Percentiles rank a stretch among this genome's conserved stretches.
phyloP scores from a whole-genome alignment of 2,797 vertebrate genomes.

The Neoniphon sammara region DNA sequence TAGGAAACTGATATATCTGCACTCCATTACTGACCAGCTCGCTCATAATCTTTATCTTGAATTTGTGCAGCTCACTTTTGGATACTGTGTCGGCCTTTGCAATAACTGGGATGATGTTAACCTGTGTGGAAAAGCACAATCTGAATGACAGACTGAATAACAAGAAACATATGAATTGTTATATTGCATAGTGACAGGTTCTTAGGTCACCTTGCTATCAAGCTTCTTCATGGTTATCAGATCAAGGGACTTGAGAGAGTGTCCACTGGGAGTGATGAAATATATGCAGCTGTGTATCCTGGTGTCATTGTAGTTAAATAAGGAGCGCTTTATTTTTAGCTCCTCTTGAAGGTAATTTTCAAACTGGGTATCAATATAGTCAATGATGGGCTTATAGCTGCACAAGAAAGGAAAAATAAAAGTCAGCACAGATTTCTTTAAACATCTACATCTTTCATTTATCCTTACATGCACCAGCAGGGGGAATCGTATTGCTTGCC shows the following conservation, averaged over 20 bases:
- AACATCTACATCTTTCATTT: neutral
- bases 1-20: conserved; percentile 98
- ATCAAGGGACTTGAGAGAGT: conserved; percentile 95
- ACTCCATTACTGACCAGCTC: conserved; percentile 98
- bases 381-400: conserved; percentile 95
- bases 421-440: neutral
- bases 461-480: neutral
- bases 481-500: neutral
- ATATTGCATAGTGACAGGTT: neutral
- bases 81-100: conserved; percentile 97
- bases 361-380: conserved; percentile 97
- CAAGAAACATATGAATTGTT: neutral
- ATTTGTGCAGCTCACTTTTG: conserved; percentile 94
- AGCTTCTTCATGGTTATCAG: conserved; percentile 98
- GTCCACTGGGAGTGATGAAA: conserved; percentile 95
- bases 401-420: conserved; percentile 59
- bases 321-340: conserved; percentile 93
- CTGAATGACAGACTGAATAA: neutral
- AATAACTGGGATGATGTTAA: conserved; percentile 97
- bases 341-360: conserved; percentile 96
- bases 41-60: conserved; percentile 99
- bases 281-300: conserved; percentile 96
- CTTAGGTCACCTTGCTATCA: conserved; percentile 90
- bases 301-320: conserved; percentile 92
- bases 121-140: conserved; percentile 75